Evolutionary conservation across 2,113 vertebrate genomes (phyloP).

Genomic region (Procavia capensis): DNA sequence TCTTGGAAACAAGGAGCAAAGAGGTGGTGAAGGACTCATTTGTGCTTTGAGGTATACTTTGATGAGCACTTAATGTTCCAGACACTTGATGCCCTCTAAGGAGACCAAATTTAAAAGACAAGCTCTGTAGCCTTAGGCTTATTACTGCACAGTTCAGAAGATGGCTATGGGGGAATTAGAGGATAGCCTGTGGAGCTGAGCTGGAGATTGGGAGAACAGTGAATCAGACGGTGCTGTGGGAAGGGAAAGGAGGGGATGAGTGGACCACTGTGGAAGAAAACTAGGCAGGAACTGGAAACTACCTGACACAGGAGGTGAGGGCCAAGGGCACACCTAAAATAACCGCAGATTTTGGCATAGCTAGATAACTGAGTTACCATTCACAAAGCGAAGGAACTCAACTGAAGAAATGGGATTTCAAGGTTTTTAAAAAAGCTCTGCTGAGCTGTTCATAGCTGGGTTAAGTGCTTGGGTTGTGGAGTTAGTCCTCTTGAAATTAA

Average conservation of each 20-base stretch:
- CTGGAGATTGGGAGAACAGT: not conserved
- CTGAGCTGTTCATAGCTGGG: not conserved
- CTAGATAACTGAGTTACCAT: not conserved
- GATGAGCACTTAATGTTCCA: not conserved
- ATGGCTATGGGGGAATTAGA: not conserved
- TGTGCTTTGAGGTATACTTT: not conserved
- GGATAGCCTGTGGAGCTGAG: not conserved
- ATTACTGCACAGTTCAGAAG: not conserved
- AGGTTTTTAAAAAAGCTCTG: not conserved
- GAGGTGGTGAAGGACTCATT: not conserved
- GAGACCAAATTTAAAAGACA: not conserved
- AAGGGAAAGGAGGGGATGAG: not conserved
- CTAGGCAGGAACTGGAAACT: not conserved
- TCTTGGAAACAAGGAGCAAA: not conserved
- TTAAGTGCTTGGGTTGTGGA: not conserved
- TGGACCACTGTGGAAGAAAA: not conserved
- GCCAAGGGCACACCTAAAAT: not conserved
- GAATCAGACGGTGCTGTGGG: not conserved
- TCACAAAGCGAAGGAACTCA: not conserved
- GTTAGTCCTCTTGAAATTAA: not conserved
- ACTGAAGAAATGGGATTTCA: not conserved
- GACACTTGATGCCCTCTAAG: not conserved
- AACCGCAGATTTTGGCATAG: not conserved
- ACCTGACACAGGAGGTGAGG: not conserved
- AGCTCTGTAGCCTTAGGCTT: not conserved